These are phyloP conservation scores for Onychostruthus taczanowskii DNA, from an alignment of 2,113 vertebrate species.

Conservation along the genomic window DNA sequence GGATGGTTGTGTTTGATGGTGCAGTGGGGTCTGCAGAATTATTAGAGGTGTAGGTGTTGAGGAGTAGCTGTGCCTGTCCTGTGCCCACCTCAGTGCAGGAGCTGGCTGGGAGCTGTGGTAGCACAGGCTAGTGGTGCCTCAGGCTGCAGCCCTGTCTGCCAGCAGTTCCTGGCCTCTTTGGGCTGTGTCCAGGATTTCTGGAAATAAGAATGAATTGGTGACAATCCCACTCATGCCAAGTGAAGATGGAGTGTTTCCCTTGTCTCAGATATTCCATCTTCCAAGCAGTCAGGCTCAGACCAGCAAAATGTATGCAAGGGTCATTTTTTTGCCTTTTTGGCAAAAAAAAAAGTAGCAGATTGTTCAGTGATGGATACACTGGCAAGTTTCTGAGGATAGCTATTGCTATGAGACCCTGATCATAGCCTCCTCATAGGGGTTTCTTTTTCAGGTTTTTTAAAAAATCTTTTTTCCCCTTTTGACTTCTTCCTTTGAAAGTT, in stretches of 20 bases:
- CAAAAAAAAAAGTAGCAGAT: not conserved
- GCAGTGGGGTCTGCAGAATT: not conserved
- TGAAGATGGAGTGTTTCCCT: not conserved
- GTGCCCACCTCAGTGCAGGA: accelerated
- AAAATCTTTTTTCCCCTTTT: not conserved
- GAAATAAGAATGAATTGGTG: not conserved
- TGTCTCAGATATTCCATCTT: not conserved
- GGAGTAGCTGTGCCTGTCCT: not conserved
- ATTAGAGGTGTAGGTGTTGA: not conserved
- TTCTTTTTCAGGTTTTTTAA: not conserved
- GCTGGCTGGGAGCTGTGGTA: not conserved
- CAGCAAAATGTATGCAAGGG: not conserved
- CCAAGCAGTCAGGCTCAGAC: not conserved
- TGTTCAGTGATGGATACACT: not conserved
- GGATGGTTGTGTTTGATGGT: not conserved
- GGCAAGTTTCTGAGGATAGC: not conserved
- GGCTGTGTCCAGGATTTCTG: not conserved
- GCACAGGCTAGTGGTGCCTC: accelerated
- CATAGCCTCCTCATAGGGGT: accelerated
- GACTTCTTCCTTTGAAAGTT: not conserved
- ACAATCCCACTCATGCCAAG: accelerated
- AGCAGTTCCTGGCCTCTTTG: not conserved
- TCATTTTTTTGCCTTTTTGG: not conserved
- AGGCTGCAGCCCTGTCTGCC: accelerated
- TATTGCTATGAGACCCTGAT: not conserved